Conservation (phyloP, 2,113 vertebrate genomes). For the Zapornia atra region DNA sequence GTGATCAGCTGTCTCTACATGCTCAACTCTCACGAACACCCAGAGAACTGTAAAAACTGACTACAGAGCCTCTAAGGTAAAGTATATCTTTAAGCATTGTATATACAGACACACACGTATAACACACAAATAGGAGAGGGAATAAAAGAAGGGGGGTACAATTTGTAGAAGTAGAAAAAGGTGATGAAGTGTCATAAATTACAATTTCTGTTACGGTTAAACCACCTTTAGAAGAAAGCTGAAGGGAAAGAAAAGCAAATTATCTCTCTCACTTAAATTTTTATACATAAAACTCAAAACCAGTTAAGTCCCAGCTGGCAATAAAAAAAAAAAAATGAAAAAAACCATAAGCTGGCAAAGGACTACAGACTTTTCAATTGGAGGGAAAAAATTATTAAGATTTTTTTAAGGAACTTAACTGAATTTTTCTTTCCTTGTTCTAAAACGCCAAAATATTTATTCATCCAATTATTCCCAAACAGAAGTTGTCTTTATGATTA, state of each 20-base stretch:
- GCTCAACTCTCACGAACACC: not conserved
- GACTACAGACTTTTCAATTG: not conserved
- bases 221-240: not conserved
- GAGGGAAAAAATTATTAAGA: accelerated
- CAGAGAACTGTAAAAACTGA: not conserved
- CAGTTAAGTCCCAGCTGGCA: not conserved
- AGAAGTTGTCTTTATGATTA: not conserved
- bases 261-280: not conserved
- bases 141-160: not conserved
- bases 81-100: not conserved
- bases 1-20: not conserved
- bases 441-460: not conserved
- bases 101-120: not conserved
- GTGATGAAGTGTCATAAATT: not conserved
- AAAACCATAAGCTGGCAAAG: not conserved
- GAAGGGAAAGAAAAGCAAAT: not conserved
- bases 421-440: not conserved
- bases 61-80: not conserved
- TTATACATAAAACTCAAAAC: not conserved
- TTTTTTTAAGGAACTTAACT: not conserved
- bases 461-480: not conserved
- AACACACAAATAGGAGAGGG: not conserved
- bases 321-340: not conserved
- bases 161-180: not conserved
- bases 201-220: not conserved